Conservation (phyloP, 2,797 vertebrate genomes). For the Mormyrus hasselquistii region DNA sequence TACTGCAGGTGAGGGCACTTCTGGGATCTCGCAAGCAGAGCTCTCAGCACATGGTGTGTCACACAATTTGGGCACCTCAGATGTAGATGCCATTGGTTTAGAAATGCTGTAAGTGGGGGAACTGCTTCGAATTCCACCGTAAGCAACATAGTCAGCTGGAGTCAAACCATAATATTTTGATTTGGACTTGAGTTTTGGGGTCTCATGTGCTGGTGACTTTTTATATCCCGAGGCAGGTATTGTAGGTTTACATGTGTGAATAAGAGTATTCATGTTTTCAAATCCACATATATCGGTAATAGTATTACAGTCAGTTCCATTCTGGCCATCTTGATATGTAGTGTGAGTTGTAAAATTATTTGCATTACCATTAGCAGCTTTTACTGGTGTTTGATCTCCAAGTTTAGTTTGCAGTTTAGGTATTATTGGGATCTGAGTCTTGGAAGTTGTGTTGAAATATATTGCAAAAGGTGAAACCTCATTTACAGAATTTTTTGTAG, state of each 20-base stretch:
- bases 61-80: slow-evolving; percentile 39
- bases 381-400: not conserved
- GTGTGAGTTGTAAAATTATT: slow-evolving; percentile 6
- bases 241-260: slow-evolving; percentile 40
- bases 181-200: slow-evolving; percentile 43
- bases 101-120: slow-evolving; percentile 54
- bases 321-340: slow-evolving; percentile 23
- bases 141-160: slow-evolving; percentile 60
- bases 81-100: slow-evolving; percentile 25
- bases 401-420: not conserved
- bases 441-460: slow-evolving; percentile 18
- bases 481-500: slow-evolving; percentile 10
- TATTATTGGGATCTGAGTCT: slow-evolving; percentile 34
- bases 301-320: slow-evolving; percentile 15
- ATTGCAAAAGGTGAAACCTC: slow-evolving; percentile 33
- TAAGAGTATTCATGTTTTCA: slow-evolving; percentile 25
- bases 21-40: slow-evolving; percentile 21
- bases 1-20: slow-evolving; percentile 22
- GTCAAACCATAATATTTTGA: slow-evolving; percentile 62
- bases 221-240: slow-evolving; percentile 44
- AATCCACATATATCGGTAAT: slow-evolving; percentile 35
- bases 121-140: slow-evolving; percentile 58
- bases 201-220: slow-evolving; percentile 51
- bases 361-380: not conserved
- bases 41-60: slow-evolving; percentile 28